Conservation (phyloP, 1,140 invertebrate species). For the Phymorhynchus buccinoides region DNA sequence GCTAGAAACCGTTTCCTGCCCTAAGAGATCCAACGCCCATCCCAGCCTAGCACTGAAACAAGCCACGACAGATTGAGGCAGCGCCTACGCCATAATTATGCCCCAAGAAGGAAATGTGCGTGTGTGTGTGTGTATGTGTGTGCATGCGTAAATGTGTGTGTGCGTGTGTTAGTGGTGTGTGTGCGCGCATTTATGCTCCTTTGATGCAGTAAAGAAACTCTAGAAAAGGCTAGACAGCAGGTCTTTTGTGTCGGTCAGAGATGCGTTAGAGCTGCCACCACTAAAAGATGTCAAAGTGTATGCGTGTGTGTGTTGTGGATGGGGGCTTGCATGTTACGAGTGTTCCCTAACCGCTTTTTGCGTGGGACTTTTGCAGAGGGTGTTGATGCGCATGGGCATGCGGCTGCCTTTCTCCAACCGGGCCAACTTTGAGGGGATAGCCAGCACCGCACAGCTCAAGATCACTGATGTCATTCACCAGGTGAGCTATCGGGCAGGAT, state of each 20-base stretch:
- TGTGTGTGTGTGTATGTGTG: not conserved
- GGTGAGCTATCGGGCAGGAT: not conserved
- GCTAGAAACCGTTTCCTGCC: too few species aligned
- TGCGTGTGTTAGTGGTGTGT: not conserved
- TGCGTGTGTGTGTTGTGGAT: not conserved
- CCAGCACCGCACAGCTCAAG: not conserved
- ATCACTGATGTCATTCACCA: slow-evolving; percentile 12
- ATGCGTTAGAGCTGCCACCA: too few species aligned
- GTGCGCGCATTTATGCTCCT: slow-evolving; percentile 1
- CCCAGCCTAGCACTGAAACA: too few species aligned
- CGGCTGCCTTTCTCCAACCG: not conserved
- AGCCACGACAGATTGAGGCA: too few species aligned
- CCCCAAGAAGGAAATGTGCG: too few species aligned
- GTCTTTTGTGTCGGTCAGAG: too few species aligned
- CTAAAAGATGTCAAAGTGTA: too few species aligned
- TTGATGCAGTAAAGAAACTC: too few species aligned
- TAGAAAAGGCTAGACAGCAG: too few species aligned
- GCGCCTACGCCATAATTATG: too few species aligned
- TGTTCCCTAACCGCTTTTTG: too few species aligned
- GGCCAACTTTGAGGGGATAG: not conserved
- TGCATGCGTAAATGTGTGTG: slow-evolving; percentile 14
- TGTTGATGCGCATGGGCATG: slow-evolving; percentile 1
- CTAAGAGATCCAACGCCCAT: too few species aligned
- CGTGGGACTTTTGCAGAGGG: not conserved
- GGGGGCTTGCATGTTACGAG: not conserved